These are phyloP conservation scores for Bothrops jararaca DNA, from an alignment of 2,113 vertebrate genomes.

Conservation along the genomic window DNA sequence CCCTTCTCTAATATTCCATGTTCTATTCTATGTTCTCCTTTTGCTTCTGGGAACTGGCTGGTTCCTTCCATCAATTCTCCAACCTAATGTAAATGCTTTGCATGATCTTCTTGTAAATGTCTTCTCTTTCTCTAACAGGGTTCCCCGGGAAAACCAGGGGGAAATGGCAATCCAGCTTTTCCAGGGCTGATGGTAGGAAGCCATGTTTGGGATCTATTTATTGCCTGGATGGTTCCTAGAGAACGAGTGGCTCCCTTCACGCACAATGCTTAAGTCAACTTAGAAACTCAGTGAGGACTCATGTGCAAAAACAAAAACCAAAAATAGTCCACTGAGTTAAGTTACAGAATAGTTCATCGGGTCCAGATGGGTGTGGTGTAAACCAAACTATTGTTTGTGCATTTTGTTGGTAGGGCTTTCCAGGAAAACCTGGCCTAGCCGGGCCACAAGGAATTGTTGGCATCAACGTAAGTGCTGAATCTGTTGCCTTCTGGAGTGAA, in stretches of 20 bases:
- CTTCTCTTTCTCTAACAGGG: slow-evolving; percentile 65
- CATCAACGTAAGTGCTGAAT: slow-evolving; percentile 80
- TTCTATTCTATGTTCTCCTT: neutral
- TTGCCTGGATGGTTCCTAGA: neutral
- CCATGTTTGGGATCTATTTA: neutral
- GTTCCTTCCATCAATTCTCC: neutral
- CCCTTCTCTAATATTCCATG: too few relatives aligned
- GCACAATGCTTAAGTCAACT: neutral
- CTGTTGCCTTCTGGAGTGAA: neutral
- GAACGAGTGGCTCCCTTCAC: neutral
- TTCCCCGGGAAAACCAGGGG: slow-evolving; percentile 68
- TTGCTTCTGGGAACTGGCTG: neutral
- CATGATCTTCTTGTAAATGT: neutral
- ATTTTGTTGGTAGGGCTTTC: slow-evolving; percentile 73
- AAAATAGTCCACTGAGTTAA: neutral
- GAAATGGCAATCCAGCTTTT: slow-evolving; percentile 65
- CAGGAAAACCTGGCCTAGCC: slow-evolving; percentile 77
- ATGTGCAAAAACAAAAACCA: neutral
- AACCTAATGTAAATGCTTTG: too few relatives aligned
- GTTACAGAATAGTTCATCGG: neutral
- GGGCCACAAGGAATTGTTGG: slow-evolving; percentile 85
- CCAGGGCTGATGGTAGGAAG: slow-evolving; percentile 74
- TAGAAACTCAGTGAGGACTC: neutral
- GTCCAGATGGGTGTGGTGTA: neutral
- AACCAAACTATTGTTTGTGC: neutral